Base-by-base conservation (phyloP, 2,888 invertebrate species). In the Drosophila demipolita region DNA sequence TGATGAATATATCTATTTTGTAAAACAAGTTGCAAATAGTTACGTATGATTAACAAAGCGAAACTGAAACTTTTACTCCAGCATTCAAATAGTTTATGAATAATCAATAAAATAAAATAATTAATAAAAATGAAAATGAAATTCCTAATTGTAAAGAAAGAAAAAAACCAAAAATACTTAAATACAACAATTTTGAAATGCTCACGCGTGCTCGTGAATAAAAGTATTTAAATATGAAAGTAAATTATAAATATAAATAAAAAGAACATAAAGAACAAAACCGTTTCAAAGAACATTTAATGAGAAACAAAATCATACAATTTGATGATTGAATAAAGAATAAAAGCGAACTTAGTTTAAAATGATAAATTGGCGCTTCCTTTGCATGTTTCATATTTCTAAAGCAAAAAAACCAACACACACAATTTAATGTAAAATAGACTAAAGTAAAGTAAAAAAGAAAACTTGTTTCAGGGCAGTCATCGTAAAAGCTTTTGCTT, bases 341-440 rank as follows among this genome's bases (percentile, higher is more conserved):
- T 64, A 69, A 66, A 70, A 55, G 63, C 59, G 49, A 66, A 80
- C 66, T 78, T 82, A 87, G 80, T 90, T 90, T 76, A 83, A 78
- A 83, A 78, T 55, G 60, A 78, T 73, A 75, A 86, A 84, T 76
- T 83, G 84, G 89, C 83, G 90, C 90, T 90, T 89, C 91, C 91
- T 86, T 88, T 85, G 90, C 86, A 80, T 78, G 90, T 90, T 91
- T 90, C 87, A 83, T 89, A 87, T 87, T 87, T 90, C 90, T 87
- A 88, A 78, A 75, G 61, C 62, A 69, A 66, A 80, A 60, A 69
- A 32, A 72, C 32, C 49, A 52, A 58, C 17, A 76, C 55, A 74
- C 50, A 66, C 71, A 75, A 78, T 69, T 80, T 63, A 66, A 57
- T 45, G 36, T 57, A 53, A 69, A 71, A 66, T 42, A 57, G 45